phyloP scores from a whole-genome alignment of 2,888 invertebrate genomes.

The Phengaris arion region DNA sequence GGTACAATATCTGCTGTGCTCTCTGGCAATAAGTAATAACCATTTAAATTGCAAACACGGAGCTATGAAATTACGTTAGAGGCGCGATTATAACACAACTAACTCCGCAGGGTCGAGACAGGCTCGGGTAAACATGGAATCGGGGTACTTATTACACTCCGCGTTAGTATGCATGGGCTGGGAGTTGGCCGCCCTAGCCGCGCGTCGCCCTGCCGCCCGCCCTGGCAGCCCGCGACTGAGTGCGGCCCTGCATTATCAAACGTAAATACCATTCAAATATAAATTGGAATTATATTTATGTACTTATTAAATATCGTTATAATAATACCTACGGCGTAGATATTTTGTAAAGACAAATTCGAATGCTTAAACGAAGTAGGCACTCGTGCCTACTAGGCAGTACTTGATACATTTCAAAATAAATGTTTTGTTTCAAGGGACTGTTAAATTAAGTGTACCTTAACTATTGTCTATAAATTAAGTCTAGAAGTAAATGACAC shows the following conservation, averaged over 20 bases:
- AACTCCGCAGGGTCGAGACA: slow-evolving; percentile 36
- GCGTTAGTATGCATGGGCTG: slow-evolving; percentile 78
- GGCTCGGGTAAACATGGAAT: slow-evolving; percentile 61
- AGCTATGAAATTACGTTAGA: slow-evolving; percentile 20
- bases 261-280: slow-evolving; percentile 17
- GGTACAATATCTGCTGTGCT: not conserved
- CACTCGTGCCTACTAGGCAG: too few relatives aligned
- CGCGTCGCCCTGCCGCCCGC: slow-evolving; percentile 53
- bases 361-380: too few relatives aligned
- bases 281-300: slow-evolving; percentile 18
- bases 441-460: not conserved
- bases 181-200: slow-evolving; percentile 54
- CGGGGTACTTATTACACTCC: slow-evolving; percentile 68
- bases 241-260: slow-evolving; percentile 28
- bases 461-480: not conserved
- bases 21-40: slow-evolving; percentile 39
- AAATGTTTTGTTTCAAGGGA: not conserved
- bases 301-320: not conserved
- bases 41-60: slow-evolving; percentile 27
- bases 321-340: not conserved
- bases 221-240: slow-evolving; percentile 43
- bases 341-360: not conserved
- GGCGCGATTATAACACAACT: slow-evolving; percentile 1
- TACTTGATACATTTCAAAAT: too few relatives aligned
- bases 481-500: not conserved